phyloP scores from a whole-genome alignment of 2,888 invertebrate species.

The Eustalomyia histrio region DNA sequence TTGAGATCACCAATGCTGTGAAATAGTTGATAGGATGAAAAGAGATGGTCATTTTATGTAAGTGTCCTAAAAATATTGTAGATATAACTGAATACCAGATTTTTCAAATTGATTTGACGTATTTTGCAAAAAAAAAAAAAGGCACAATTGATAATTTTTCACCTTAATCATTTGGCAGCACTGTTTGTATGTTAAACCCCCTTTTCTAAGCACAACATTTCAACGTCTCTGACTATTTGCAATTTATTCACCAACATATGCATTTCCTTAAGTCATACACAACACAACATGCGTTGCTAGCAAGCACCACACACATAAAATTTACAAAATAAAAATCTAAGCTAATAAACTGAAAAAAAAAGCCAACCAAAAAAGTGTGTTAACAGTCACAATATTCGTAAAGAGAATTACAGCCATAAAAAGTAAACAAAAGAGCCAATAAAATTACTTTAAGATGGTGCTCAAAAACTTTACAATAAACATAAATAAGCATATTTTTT shows the following conservation, averaged over 20 bases:
- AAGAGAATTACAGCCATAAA: not conserved
- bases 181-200: too few species aligned
- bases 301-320: not conserved
- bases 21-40: too few species aligned
- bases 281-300: not conserved
- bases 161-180: too few species aligned
- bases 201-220: not conserved
- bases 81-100: too few species aligned
- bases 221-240: constrained; percentile 6
- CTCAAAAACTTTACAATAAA: constrained; percentile 15
- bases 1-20: too few species aligned
- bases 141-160: too few species aligned
- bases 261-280: constrained; percentile 19
- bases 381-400: not conserved
- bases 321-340: not conserved
- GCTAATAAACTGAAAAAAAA: not conserved
- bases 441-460: not conserved
- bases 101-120: too few species aligned
- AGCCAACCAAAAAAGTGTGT: not conserved
- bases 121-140: too few species aligned
- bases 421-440: not conserved
- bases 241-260: not conserved
- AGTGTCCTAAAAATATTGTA: too few species aligned
- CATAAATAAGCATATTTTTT: not conserved
- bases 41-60: too few species aligned